Percentiles rank a stretch among this genome's conserved stretches.
Conservation (phyloP, 2,113 vertebrate species). For the Crypturellus undulatus region DNA sequence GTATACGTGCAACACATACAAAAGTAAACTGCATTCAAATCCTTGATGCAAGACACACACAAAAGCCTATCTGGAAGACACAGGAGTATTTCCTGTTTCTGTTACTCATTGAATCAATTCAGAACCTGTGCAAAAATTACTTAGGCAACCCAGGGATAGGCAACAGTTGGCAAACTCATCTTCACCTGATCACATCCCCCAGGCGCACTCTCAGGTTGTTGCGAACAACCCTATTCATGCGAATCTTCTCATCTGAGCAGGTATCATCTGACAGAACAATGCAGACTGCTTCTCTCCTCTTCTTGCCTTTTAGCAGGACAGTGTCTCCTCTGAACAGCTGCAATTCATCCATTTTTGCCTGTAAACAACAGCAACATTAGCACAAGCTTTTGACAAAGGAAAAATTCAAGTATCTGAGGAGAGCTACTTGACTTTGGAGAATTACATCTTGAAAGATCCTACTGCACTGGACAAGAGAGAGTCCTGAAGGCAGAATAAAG, state of each 20-base stretch:
- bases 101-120: not conserved
- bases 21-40: not conserved
- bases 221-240: conserved; percentile 98
- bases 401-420: not conserved
- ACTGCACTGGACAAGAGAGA: not conserved
- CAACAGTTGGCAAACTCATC: not conserved
- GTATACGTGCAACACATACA: not conserved
- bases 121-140: not conserved
- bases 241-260: conserved; percentile 98
- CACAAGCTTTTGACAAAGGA: not conserved
- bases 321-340: conserved; percentile 98
- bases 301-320: conserved; percentile 97
- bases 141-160: not conserved
- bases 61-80: not conserved
- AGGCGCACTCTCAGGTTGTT: conserved; percentile 96
- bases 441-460: not conserved
- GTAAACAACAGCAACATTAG: not conserved
- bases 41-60: not conserved
- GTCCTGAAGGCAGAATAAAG: not conserved
- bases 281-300: conserved; percentile 96
- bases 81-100: not conserved
- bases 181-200: conserved; percentile 96
- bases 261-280: conserved; percentile 98
- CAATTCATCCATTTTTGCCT: conserved; percentile 99
- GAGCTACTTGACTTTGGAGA: not conserved